These are phyloP conservation scores for Platyrinchus mystaceus DNA, from an alignment of 2,797 vertebrate genomes.

Conservation along the genomic window DNA sequence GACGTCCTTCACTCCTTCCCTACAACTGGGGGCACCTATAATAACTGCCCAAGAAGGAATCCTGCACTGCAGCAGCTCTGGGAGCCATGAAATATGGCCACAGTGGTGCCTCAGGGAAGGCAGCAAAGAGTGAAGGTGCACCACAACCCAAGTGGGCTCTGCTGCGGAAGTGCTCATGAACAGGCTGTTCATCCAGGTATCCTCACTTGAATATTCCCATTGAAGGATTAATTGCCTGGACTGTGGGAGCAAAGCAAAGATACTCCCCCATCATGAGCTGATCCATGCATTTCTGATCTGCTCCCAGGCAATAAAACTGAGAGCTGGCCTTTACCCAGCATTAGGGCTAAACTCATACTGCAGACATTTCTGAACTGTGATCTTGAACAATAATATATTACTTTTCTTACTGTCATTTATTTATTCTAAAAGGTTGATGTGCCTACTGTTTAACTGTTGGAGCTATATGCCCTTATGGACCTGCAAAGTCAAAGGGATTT, in stretches of 20 bases:
- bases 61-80: background rate
- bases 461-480: background rate
- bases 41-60: background rate
- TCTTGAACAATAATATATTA: background rate
- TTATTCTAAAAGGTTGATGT: background rate
- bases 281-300: background rate
- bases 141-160: background rate
- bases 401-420: background rate
- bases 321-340: background rate
- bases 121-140: background rate
- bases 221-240: background rate
- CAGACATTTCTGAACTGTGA: background rate
- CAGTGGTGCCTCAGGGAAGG: background rate
- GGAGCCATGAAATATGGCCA: rapidly evolving
- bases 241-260: background rate
- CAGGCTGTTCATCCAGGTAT: background rate
- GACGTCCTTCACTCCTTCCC: background rate
- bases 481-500: background rate
- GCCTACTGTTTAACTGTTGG: background rate
- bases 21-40: background rate
- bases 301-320: background rate
- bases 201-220: background rate
- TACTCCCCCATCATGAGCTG: background rate
- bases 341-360: background rate
- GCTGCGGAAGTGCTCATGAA: background rate